phyloP scores from a whole-genome alignment of 2,888 invertebrate genomes.

The Eristalis intricaria region DNA sequence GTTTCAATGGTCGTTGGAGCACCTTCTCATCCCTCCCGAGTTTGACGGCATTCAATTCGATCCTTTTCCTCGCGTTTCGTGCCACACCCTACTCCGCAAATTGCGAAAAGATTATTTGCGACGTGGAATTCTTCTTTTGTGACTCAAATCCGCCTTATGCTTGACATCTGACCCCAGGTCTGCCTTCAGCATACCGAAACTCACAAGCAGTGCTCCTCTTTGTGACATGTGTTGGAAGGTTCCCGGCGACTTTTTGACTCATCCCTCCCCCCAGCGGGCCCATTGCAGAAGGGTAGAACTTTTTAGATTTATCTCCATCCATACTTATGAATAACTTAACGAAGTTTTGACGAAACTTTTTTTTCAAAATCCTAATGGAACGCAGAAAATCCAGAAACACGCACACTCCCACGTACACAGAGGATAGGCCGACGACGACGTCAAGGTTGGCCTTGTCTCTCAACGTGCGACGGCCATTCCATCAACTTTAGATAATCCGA shows the following conservation, averaged over 20 bases:
- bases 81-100: not conserved
- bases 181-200: not conserved
- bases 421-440: not conserved
- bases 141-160: not conserved
- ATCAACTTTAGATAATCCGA: conserved; percentile 48
- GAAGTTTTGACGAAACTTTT: conserved; percentile 22
- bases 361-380: not conserved
- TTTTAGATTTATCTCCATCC: not conserved
- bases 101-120: not conserved
- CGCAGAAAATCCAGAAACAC: not conserved
- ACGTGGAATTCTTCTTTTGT: not conserved
- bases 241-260: not conserved
- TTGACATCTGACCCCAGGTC: not conserved
- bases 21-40: no score
- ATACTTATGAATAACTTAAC: conserved; percentile 42
- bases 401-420: not conserved
- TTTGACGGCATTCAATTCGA: no score
- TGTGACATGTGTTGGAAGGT: not conserved
- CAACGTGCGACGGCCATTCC: not conserved
- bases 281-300: not conserved
- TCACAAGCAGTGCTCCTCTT: not conserved
- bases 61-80: not conserved
- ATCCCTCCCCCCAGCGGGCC: not conserved
- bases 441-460: not conserved
- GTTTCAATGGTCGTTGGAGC: not conserved